Evolutionary conservation across 2,888 invertebrate genomes (phyloP).

Genomic region (Mythimna pallens): DNA sequence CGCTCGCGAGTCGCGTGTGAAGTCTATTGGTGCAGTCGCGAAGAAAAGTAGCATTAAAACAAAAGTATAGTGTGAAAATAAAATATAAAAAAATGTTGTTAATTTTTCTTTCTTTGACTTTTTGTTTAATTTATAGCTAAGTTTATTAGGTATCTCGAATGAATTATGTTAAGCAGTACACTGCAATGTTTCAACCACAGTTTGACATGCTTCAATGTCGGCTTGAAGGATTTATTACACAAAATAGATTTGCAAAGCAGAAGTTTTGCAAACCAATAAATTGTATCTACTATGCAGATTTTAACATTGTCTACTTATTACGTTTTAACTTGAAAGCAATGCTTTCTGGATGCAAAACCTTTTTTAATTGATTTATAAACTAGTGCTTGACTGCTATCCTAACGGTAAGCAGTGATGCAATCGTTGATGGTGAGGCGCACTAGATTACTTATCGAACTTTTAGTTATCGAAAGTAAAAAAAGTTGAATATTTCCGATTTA

Average conservation of each 20-base stretch:
- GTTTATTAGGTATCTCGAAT: slow-evolving; percentile 21
- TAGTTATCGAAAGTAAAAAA: slow-evolving; percentile 29
- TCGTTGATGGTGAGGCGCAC: no score
- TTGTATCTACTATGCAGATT: slow-evolving; percentile 42
- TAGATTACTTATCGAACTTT: neutral
- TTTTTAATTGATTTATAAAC: no score
- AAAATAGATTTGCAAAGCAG: slow-evolving; percentile 53
- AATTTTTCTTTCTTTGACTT: neutral
- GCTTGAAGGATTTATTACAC: slow-evolving; percentile 53
- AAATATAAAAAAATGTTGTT: neutral
- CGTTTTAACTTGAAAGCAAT: slow-evolving; percentile 21
- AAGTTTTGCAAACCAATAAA: slow-evolving; percentile 51
- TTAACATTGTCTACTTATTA: slow-evolving; percentile 28
- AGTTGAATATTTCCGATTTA: neutral
- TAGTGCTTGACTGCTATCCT: no score
- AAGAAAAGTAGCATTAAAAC: slow-evolving; percentile 31
- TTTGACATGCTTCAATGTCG: slow-evolving; percentile 51
- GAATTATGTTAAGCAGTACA: slow-evolving; percentile 28
- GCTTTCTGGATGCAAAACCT: slow-evolving; percentile 11
- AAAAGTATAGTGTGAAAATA: neutral
- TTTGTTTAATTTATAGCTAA: slow-evolving; percentile 1
- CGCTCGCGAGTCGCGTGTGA: slow-evolving; percentile 54
- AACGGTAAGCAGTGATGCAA: no score
- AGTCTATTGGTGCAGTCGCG: slow-evolving; percentile 29
- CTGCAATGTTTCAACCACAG: slow-evolving; percentile 49